Evolutionary conservation across 2,797 vertebrate species (phyloP).

Genomic region (Diplodus puntazzo): DNA sequence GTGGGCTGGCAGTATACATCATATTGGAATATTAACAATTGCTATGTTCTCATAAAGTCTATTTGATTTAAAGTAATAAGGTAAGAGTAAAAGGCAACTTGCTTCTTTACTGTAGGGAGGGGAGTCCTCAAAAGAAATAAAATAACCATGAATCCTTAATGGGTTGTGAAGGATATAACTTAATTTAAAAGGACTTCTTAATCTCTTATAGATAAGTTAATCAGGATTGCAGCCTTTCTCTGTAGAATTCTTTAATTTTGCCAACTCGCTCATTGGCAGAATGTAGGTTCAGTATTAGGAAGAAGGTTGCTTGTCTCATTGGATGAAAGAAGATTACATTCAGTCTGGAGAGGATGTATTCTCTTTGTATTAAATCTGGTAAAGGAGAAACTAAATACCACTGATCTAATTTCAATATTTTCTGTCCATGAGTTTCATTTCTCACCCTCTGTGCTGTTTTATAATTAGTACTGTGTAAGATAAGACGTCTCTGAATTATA

Average conservation of each 20-base stretch:
- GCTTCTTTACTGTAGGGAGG: no score
- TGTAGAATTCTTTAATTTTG: not conserved
- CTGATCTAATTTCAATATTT: not conserved
- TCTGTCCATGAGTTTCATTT: not conserved
- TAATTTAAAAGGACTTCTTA: slow-evolving; percentile 4
- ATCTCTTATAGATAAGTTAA: slow-evolving; percentile 13
- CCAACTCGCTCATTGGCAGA: not conserved
- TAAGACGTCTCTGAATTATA: not conserved
- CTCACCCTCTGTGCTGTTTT: not conserved
- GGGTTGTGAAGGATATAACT: not conserved
- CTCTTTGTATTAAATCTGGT: not conserved
- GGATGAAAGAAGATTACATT: slow-evolving; percentile 5
- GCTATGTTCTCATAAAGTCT: not conserved
- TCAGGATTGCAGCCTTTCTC: not conserved
- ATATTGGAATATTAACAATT: not conserved
- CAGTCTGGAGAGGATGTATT: slow-evolving; percentile 6
- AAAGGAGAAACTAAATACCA: not conserved
- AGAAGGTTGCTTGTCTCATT: not conserved
- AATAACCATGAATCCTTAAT: slow-evolving; percentile 2
- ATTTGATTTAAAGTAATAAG: no score
- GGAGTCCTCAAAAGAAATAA: not conserved
- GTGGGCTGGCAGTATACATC: not conserved
- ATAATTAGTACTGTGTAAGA: not conserved
- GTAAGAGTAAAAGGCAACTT: no score
- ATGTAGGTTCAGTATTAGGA: not conserved